These are phyloP conservation scores for Lepus americanus DNA, from an alignment of 2,113 vertebrate species.

Conservation along the genomic window DNA sequence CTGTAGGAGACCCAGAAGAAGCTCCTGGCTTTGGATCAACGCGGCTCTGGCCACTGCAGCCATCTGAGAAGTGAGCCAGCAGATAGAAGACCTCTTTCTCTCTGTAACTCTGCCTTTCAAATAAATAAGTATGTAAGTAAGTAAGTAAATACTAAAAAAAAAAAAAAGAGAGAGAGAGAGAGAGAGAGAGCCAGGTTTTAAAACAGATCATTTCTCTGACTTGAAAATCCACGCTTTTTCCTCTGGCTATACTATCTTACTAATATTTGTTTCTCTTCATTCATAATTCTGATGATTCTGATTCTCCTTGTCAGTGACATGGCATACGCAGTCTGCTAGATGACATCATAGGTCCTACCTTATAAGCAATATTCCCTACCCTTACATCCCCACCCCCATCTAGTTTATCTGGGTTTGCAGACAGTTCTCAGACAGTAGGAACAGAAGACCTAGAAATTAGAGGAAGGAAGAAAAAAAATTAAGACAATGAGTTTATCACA, in stretches of 20 bases:
- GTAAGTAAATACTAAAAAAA: too few relatives aligned
- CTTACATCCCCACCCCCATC: background rate
- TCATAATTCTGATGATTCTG: constrained; percentile 25
- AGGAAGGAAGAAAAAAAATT: background rate
- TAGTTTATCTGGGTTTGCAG: background rate
- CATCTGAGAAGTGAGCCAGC: too few relatives aligned
- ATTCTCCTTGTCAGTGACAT: background rate
- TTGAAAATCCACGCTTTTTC: background rate
- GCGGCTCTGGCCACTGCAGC: too few relatives aligned
- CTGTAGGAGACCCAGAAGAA: too few relatives aligned
- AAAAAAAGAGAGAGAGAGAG: too few relatives aligned
- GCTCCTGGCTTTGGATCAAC: too few relatives aligned
- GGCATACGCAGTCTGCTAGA: background rate
- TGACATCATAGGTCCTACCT: background rate
- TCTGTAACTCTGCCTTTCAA: too few relatives aligned
- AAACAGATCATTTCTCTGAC: constrained; percentile 11
- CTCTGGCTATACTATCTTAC: background rate
- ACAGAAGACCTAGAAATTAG: background rate
- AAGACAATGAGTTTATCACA: background rate
- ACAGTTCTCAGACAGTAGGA: background rate
- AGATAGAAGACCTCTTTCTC: too few relatives aligned
- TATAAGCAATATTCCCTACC: background rate
- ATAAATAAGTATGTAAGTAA: too few relatives aligned
- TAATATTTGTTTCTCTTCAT: constrained; percentile 29
- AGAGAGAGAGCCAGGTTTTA: background rate